A percentile compares a stretch with the other conserved stretches of the same genome.
These are phyloP conservation scores for Catostylus mosaicus DNA, from an alignment of 30 jellyfish, hydroid and myxozoan species.

Conservation along the genomic window DNA sequence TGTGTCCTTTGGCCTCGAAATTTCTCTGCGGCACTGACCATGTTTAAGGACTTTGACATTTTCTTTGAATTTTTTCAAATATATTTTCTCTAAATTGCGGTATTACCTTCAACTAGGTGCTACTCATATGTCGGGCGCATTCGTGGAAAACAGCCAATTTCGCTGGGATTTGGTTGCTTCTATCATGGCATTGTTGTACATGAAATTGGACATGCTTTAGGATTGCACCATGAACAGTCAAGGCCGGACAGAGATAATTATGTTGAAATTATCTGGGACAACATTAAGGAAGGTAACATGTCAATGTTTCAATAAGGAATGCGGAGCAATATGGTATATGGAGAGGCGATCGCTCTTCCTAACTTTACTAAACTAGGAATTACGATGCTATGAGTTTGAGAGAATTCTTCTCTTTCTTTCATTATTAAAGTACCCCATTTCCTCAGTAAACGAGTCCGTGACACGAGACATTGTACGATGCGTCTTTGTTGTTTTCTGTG, in stretches of 20 bases:
- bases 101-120: no score
- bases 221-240: conserved; percentile 90
- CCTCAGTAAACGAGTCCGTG: no score
- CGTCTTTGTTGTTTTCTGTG: no score
- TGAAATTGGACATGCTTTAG: conserved; percentile 94
- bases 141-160: conserved; percentile 81
- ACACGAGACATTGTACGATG: no score
- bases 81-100: no score
- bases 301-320: neutral
- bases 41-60: no score
- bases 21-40: no score
- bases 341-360: neutral
- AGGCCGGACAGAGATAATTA: conserved; percentile 90
- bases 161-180: conserved; percentile 94
- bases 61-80: neutral
- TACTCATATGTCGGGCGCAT: conserved; percentile 89
- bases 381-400: no score
- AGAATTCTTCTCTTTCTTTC: no score
- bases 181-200: conserved; percentile 84
- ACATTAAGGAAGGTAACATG: conserved; percentile 72
- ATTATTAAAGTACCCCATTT: no score
- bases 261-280: conserved; percentile 81
- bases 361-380: no score
- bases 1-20: no score
- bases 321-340: neutral